phyloP scores from a whole-genome alignment of 2,888 invertebrate species.

The Drosophila anomalata region DNA sequence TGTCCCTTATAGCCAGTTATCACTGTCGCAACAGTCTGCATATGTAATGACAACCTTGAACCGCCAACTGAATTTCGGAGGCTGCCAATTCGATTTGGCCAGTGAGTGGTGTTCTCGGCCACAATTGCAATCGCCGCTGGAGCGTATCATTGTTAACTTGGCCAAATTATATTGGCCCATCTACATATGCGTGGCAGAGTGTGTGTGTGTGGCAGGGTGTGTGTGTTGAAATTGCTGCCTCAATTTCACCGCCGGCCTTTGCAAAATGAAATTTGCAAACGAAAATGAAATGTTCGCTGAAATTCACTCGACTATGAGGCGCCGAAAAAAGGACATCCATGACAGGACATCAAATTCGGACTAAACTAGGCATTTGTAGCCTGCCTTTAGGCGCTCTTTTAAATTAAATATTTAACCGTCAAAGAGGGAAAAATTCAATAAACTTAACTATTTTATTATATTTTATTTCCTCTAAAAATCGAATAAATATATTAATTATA shows the following conservation, averaged over 20 bases:
- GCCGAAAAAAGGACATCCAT: background rate
- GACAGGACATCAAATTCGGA: background rate
- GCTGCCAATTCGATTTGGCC: conserved; percentile 62
- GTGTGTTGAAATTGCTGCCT: conserved; percentile 47
- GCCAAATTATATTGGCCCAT: conserved; percentile 59
- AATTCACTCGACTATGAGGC: background rate
- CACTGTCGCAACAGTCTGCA: conserved; percentile 37
- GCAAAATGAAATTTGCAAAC: conserved; percentile 25
- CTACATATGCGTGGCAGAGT: conserved; percentile 7
- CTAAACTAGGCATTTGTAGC: background rate
- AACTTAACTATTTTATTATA: too few relatives aligned
- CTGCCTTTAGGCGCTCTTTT: too few relatives aligned
- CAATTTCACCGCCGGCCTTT: conserved; percentile 26
- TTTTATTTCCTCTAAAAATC: too few relatives aligned
- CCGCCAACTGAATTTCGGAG: conserved; percentile 50
- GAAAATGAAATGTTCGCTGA: conserved; percentile 16
- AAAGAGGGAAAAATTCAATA: too few relatives aligned
- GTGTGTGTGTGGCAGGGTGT: conserved; percentile 1
- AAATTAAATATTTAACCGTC: too few relatives aligned
- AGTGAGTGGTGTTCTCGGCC: conserved; percentile 18
- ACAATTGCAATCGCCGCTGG: conserved; percentile 21
- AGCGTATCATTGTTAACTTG: conserved; percentile 62
- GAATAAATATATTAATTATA: too few relatives aligned
- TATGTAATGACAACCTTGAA: conserved; percentile 54
- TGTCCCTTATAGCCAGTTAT: background rate